A percentile compares a stretch with the other conserved stretches of the same genome.
phyloP scores from a whole-genome alignment of 2,888 invertebrate genomes.

The Drosophila meridiana region DNA sequence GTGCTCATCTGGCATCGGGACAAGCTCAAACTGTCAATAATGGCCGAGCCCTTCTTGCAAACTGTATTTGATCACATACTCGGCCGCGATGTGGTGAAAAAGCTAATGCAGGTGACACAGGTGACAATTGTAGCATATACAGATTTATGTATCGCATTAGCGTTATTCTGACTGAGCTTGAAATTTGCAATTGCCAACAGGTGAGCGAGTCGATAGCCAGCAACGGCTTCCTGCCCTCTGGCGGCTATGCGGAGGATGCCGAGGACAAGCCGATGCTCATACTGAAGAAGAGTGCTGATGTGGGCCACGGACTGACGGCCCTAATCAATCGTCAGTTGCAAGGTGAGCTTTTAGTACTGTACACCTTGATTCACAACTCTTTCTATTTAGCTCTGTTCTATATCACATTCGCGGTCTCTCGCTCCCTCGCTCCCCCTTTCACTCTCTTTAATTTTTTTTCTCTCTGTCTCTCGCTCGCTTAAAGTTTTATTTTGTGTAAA shows the following conservation, averaged over 20 bases:
- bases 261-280: conserved; percentile 92
- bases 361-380: neutral
- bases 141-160: neutral
- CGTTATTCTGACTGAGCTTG: too few relatives aligned
- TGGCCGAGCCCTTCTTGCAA: conserved; percentile 92
- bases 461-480: conserved; percentile 4
- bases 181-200: conserved; percentile 82
- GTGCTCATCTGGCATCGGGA: conserved; percentile 94
- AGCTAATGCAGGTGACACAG: conserved; percentile 91
- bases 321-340: conserved; percentile 91
- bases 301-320: conserved; percentile 91
- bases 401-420: neutral
- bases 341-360: conserved; percentile 86
- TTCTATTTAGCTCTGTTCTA: neutral
- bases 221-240: conserved; percentile 90
- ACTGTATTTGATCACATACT: conserved; percentile 94
- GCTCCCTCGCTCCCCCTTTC: neutral
- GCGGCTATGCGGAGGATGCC: conserved; percentile 88
- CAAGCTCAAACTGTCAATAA: conserved; percentile 93
- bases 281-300: conserved; percentile 89
- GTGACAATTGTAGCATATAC: conserved; percentile 53
- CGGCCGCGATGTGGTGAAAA: conserved; percentile 93
- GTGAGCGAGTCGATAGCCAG: conserved; percentile 93
- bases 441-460: conserved; percentile 4
- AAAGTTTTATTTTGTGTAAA: conserved; percentile 10